Evolutionary conservation across 2,113 vertebrate species (phyloP), one percentile per base, ranked within the genome.

Genomic region (Muscicapa adusta): DNA sequence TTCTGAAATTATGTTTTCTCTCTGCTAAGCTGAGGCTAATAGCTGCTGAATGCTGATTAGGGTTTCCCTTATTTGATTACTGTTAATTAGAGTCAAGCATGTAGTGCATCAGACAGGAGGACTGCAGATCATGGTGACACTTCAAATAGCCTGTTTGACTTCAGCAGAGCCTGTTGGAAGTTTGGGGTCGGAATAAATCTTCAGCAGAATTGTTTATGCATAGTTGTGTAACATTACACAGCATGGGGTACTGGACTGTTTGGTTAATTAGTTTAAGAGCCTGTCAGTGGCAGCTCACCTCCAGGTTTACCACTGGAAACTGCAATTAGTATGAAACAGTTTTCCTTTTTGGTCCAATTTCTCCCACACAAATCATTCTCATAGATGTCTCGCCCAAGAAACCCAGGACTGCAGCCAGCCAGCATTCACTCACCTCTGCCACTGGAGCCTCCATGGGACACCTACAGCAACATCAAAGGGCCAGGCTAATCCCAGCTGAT

Each of bases 31-130:
- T 91, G 67, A 96, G 54, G 40, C 77, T 89, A 96, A 96, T 85
- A 96, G 74, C 61, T 86, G 53, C 26, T 92, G 91, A 97, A 97
- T 94, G 60, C 62, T 95, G 95, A 96, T 96, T 85, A 97, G 65
- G 7, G 54, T 85, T 96, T 96, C 90, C 85, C 80, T 94, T 90
- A 94, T 96, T 97, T 96, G 90, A 97, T 97, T 97, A 95, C 66
- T 93, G 68, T 95, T 97, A 96, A 97, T 97, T 97, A 94, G 76
- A 97, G 89, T 94, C 53, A 93, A 96, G 91, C 72, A 79, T 89
- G 67, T n/a, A 93, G 57, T 73, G 63, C 89, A 91, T 96, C 80
- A 97, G 75, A 91, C 85, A 81, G 60, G 71, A 94, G 48, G 66
- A 43, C 72, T 77, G 73, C 75, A 84, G 91, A 96, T 96, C 73